phyloP scores from a whole-genome alignment of 2,113 vertebrate genomes.

The Apodemus speciosus region DNA sequence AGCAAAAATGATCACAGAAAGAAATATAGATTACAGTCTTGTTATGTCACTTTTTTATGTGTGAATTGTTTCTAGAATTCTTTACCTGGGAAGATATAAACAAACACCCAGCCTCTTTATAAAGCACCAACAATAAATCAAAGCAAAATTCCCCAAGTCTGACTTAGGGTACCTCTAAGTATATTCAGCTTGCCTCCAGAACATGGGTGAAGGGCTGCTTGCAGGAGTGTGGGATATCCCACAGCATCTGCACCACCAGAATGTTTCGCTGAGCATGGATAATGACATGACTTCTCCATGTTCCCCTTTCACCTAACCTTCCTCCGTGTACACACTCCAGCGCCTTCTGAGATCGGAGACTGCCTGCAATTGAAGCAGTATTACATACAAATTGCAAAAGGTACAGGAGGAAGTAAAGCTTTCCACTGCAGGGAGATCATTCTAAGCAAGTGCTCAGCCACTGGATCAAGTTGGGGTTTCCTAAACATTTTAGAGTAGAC shows the following conservation, averaged over 20 bases:
- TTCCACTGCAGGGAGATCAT: neutral
- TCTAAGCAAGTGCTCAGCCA: neutral
- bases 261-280: neutral
- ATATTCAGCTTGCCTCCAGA: neutral
- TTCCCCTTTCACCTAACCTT: neutral
- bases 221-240: neutral
- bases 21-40: neutral
- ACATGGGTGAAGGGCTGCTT: neutral
- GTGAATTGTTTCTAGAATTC: neutral
- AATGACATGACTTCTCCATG: neutral
- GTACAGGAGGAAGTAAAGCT: neutral
- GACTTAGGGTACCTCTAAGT: neutral
- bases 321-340: neutral
- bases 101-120: neutral
- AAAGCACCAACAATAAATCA: neutral
- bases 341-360: neutral
- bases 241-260: neutral
- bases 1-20: conserved; percentile 8
- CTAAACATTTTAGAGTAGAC: neutral
- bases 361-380: neutral
- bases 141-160: neutral
- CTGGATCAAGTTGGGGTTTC: neutral
- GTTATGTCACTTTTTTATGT: conserved; percentile 16
- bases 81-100: neutral
- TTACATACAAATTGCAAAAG: neutral